Base-by-base conservation (phyloP, 1,140 invertebrate species). In the Penaeus indicus region DNA sequence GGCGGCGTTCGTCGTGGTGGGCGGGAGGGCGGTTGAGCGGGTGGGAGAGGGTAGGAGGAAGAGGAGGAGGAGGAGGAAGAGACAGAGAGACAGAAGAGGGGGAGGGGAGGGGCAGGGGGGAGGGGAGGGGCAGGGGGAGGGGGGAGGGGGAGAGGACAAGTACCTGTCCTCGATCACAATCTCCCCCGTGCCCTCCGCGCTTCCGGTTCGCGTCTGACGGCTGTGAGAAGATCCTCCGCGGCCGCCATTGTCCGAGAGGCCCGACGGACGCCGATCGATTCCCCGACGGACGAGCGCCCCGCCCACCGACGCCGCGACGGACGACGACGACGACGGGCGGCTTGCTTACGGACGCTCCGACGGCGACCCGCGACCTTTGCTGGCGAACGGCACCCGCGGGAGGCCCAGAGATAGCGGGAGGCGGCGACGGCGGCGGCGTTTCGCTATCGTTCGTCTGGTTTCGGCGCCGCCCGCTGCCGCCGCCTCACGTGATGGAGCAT, bases 401-500 rank as follows among this genome's bases (percentile, higher is more conserved):
- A 54, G 54, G 16, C 54, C 54, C 5, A 54, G 54, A 54, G 16
- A 47, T 7, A 47, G 47, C 7, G 7, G 47, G 47, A 7, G 47
- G 11, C 47, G 47, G 54, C 16, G 54, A 8, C 25, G 11, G 22
- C 60, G 79, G 79, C 79, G 79, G 60, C 32, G n/a, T 78, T 32
- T 42, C 84, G 25, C 75, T 78, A 79, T 62, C 8, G 27, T 62
- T 85, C 84, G 84, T 60, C 60, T 81, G 61, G 4, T 64, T 80
- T 86, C 85, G 63, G 25, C 42, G 61, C 22, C 21, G 38, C 38
- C 19, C 32, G 47, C 42, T n/a, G 10, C 22, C 11, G 22, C 8
- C 25, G n/a, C 27, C n/a, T 25, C 62, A n/a, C 69, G 67, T 85
- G 47, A 85, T 85, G 84, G 77, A 78, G 47, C 84, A 27, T 62